Conservation (phyloP, 2,113 vertebrate genomes). For the Xiphophorus maculatus region DNA sequence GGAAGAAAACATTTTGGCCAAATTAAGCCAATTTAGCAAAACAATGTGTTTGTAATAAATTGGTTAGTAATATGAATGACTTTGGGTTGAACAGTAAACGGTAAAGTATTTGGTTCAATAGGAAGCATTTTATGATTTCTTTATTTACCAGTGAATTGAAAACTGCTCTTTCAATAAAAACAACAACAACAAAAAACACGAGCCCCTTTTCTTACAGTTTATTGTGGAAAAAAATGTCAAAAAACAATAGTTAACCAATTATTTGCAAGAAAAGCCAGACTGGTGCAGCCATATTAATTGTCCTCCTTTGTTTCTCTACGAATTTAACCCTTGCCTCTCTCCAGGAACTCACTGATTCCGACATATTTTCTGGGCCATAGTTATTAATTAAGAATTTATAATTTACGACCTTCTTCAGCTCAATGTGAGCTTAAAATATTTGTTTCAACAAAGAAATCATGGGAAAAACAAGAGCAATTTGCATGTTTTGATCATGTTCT, state of each 20-base stretch:
- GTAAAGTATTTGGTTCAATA: background rate
- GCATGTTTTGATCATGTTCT: constrained; percentile 7
- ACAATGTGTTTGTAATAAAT: background rate
- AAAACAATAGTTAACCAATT: no score
- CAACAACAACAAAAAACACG: no score
- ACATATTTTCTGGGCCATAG: no score
- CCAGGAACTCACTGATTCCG: no score
- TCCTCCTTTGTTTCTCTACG: no score
- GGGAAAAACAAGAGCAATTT: background rate
- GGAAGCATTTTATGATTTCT: background rate
- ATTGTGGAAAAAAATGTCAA: no score
- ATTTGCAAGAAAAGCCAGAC: no score
- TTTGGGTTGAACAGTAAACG: background rate
- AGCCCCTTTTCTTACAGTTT: background rate
- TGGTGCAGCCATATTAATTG: no score
- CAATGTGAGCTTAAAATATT: background rate
- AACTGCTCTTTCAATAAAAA: no score
- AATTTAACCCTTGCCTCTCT: no score
- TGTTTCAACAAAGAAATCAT: background rate
- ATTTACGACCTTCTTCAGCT: background rate
- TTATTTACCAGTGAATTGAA: background rate
- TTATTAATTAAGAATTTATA: background rate
- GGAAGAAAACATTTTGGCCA: background rate
- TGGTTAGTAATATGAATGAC: background rate
- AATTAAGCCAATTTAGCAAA: background rate